A percentile compares a stretch with the other conserved stretches of the same genome.
These are phyloP conservation scores for Holacanthella duospinosa DNA, from an alignment of 2,888 invertebrate species.

Conservation along the genomic window DNA sequence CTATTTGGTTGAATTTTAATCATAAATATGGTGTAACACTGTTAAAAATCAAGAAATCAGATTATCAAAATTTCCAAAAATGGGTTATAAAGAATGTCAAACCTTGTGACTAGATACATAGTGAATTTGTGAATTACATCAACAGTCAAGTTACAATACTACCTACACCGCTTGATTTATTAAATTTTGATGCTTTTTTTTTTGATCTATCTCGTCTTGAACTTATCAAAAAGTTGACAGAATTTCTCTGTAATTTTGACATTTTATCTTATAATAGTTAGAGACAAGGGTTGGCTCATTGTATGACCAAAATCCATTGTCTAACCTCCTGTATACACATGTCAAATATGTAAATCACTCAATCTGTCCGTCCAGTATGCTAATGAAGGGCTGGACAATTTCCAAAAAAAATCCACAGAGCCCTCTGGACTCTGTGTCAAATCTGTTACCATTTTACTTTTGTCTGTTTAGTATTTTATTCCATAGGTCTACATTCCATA, in stretches of 20 bases:
- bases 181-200: neutral
- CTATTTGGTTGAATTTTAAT: too few relatives aligned
- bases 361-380: constrained; percentile 2
- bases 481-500: neutral
- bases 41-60: too few relatives aligned
- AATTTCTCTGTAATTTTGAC: neutral
- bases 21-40: too few relatives aligned
- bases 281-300: neutral
- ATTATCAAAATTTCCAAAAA: neutral
- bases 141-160: neutral
- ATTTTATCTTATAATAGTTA: neutral
- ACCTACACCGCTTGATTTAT: neutral
- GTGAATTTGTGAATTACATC: neutral
- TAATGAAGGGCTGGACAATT: neutral
- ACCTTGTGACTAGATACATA: neutral
- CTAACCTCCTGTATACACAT: neutral
- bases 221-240: too few relatives aligned
- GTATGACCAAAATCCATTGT: neutral
- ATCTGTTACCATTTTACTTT: neutral
- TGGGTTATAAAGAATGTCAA: too few relatives aligned
- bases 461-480: neutral
- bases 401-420: neutral
- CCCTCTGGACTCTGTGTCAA: neutral
- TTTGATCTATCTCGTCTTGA: too few relatives aligned
- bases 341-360: constrained; percentile 1